A percentile compares a stretch with the other conserved stretches of the same genome.
Conservation (phyloP, 1,140 invertebrate genomes). For the Orchesella cincta region DNA sequence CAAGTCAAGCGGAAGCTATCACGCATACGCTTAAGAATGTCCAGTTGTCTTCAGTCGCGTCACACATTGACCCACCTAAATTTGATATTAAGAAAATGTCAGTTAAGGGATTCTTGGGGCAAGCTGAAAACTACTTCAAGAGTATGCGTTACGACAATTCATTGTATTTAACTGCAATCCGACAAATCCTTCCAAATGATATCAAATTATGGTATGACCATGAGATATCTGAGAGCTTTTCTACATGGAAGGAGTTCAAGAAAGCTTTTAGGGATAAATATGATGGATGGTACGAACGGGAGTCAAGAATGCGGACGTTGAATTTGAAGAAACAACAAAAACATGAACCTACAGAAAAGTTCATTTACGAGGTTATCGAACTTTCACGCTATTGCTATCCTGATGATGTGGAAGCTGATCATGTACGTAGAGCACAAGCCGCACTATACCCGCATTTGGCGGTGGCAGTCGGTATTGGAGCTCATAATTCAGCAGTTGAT, state of each 20-base stretch:
- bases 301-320: not conserved
- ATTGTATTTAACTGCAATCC: too few relatives aligned
- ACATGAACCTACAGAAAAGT: not conserved
- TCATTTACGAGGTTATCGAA: constrained; percentile 3
- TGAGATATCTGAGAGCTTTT: not conserved
- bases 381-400: not conserved
- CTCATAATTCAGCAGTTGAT: not conserved
- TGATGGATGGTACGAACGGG: not conserved
- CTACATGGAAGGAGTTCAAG: not conserved
- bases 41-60: too few relatives aligned
- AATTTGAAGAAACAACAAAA: not conserved
- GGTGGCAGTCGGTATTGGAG: not conserved
- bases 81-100: too few relatives aligned
- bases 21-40: too few relatives aligned
- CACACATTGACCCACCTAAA: too few relatives aligned
- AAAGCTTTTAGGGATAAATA: not conserved
- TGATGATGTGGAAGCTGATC: not conserved
- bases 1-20: too few relatives aligned
- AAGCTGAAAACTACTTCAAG: too few relatives aligned
- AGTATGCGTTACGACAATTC: too few relatives aligned
- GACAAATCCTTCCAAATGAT: not conserved
- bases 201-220: not conserved
- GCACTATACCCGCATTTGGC: not conserved
- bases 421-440: not conserved
- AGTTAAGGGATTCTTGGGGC: too few relatives aligned